A percentile compares a stretch with the other conserved stretches of the same genome.
phyloP scores from a whole-genome alignment of 2,797 vertebrate species.

The Salmo trutta region DNA sequence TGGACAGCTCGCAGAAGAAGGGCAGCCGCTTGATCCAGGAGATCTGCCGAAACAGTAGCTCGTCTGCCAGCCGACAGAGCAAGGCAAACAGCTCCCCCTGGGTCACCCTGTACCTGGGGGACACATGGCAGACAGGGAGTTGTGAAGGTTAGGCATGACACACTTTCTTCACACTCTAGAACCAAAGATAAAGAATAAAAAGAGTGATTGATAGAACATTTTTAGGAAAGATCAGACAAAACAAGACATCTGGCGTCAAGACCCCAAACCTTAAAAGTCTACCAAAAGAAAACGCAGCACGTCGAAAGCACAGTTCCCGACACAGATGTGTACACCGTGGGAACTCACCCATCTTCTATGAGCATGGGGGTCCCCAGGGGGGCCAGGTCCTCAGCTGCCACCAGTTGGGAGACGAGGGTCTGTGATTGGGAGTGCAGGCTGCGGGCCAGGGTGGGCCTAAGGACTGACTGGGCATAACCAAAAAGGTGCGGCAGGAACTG shows the following conservation, averaged over 20 bases:
- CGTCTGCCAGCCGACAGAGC: conserved; percentile 95
- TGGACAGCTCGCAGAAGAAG: conserved; percentile 96
- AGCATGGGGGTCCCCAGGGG: conserved; percentile 93
- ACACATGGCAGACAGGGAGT: conserved; percentile 12
- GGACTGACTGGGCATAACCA: conserved; percentile 86
- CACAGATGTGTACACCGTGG: too few species aligned
- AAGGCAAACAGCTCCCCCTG: conserved; percentile 96
- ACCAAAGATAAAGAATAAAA: not conserved
- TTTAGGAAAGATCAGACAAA: not conserved
- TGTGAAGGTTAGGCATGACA: not conserved
- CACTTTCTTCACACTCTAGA: not conserved
- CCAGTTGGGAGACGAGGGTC: conserved; percentile 89
- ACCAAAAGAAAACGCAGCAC: not conserved
- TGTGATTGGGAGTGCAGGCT: conserved; percentile 93
- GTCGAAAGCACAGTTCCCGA: not conserved
- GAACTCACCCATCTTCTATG: conserved; percentile 93
- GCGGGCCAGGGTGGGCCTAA: conserved; percentile 86
- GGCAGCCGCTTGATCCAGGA: conserved; percentile 99
- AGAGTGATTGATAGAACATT: not conserved
- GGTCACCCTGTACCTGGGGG: conserved; percentile 91
- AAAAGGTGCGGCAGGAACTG: conserved; percentile 96
- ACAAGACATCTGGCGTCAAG: not conserved
- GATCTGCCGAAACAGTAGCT: conserved; percentile 97
- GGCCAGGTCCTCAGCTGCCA: conserved; percentile 92
- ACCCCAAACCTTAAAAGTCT: not conserved